Base-by-base conservation (phyloP, 2,888 invertebrate species). In the Polymixis flavicincta region DNA sequence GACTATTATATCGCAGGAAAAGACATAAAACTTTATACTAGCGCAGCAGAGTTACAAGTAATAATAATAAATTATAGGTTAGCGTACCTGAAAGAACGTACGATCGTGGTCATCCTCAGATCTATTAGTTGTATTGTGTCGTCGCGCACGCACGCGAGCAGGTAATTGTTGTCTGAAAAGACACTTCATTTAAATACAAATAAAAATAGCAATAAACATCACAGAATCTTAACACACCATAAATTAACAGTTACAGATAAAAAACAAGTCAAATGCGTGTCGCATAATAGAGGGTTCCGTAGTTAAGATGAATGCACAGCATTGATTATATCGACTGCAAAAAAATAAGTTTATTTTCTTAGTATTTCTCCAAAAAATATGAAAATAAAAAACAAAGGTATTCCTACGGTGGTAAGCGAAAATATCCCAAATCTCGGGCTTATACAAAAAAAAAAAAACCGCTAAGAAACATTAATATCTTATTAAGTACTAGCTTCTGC, bases 111-210 rank as follows among this genome's bases (percentile, higher is more conserved):
- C 98, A 98, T 99, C 92, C 99, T 97, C 84, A 99, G 97, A 96
- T 99, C 99, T 93, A 99, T 97, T 74, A 99, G 97, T 93, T 99
- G 99, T 88, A 99, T 97, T 32, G 99, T 98, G 95, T 99, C 99
- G 94, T 99, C 99, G 89, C 99, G 97, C 71, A 99, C 98, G 93
- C 99, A 99, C 91, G 98, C 98, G 91, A 99, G 96, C 87, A 99
- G 97, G 94, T 98, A 98, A 95, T 98, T 98, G 88, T 98, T 98
- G 97, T 99, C 99, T 98, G 97, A 89, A 96, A 96, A 92, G 91
- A 93, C 76, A 87, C 71, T 84, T 81, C 74, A 78, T 45, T 11
- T 45, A 45, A 11, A 45, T 80, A 82, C 59, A 82, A 76, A 83
- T 76, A 82, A 83, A 85, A 78, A 78, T 83, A 79, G 74, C 68